A percentile compares a stretch with the other conserved stretches of the same genome.
phyloP scores from a whole-genome alignment of 2,113 vertebrate species.

The Vulpes lagopus region DNA sequence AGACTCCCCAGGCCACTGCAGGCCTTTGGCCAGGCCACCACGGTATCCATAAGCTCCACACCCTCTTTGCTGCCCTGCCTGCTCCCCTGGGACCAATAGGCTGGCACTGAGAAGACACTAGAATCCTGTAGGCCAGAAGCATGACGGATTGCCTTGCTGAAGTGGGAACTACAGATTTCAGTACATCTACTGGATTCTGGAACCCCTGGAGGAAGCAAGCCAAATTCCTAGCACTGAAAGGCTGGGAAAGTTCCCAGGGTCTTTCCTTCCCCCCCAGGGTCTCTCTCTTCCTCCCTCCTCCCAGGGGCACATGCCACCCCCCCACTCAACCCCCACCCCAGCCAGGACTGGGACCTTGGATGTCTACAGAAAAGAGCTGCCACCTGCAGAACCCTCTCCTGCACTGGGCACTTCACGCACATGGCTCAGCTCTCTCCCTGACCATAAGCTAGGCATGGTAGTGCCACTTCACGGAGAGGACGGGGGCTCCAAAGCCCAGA shows the following conservation, averaged over 20 bases:
- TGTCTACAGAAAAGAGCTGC: background rate
- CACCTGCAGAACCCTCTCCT: background rate
- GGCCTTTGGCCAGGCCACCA: background rate
- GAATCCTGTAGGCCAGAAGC: conserved; percentile 79
- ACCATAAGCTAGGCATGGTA: background rate
- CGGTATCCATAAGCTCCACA: accelerated
- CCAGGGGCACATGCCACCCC: background rate
- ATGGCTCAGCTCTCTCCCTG: accelerated
- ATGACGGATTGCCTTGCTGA: conserved; percentile 39
- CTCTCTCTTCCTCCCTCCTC: background rate
- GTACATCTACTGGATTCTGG: background rate
- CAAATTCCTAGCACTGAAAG: background rate
- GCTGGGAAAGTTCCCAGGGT: background rate
- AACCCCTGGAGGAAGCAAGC: background rate
- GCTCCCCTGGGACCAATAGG: conserved; percentile 73
- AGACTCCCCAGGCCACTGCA: accelerated
- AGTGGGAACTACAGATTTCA: background rate
- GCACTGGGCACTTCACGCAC: background rate
- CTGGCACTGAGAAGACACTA: conserved; percentile 79
- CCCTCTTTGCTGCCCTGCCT: background rate
- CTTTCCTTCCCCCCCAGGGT: background rate
- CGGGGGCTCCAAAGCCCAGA: background rate
- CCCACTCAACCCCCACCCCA: background rate
- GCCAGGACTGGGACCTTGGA: background rate
- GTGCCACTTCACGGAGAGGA: background rate